Evolutionary conservation across 2,113 vertebrate species (phyloP), one percentile per base, ranked within the genome.

Genomic region (Megaceryle maxima): DNA sequence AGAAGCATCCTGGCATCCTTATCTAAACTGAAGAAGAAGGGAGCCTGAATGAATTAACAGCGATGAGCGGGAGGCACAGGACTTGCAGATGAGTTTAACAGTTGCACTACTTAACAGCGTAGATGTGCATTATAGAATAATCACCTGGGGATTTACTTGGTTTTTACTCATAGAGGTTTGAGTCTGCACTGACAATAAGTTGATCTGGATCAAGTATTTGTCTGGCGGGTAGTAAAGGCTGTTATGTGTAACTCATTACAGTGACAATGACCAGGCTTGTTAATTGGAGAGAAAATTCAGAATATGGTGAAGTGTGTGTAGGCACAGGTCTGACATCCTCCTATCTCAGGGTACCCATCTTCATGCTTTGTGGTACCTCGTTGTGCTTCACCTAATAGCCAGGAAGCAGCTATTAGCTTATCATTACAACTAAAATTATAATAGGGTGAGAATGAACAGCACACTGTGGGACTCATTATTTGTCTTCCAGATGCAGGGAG

Each of bases 401-500:
- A 94, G 85, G 53, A 95, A 95, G 90, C n/a, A 91, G 57, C 90
- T 91, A 91, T 96, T 97, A 96, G 83, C 79, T 96, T 85, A 91
- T 90, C n/a, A 59, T 92, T 91, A 63, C 70, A 96, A 83, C 64
- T 85, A 92, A 91, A 97, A 96, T 97, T 90, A 97, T 96, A 97
- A 91, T 60, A 60, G 60, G 60, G 83, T 96, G 96, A 96, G 91
- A 89, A 95, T 95, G 94, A 97, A 68, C 78, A 97, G 64, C 89
- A 70, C 96, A 50, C 97, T 92, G 69, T 85, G 96, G 97, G 97
- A 97, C 96, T 97, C 90, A 92, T 98, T 98, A 98, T 98, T 97
- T 98, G 97, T 97, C 98, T 97, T 98, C 96, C 97, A 98, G 97
- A 98, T 98, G 94, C 90, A 88, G 69, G 43, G 94, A 94, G 96